Conservation (phyloP, 1,140 invertebrate species). For the Euura lappo region DNA sequence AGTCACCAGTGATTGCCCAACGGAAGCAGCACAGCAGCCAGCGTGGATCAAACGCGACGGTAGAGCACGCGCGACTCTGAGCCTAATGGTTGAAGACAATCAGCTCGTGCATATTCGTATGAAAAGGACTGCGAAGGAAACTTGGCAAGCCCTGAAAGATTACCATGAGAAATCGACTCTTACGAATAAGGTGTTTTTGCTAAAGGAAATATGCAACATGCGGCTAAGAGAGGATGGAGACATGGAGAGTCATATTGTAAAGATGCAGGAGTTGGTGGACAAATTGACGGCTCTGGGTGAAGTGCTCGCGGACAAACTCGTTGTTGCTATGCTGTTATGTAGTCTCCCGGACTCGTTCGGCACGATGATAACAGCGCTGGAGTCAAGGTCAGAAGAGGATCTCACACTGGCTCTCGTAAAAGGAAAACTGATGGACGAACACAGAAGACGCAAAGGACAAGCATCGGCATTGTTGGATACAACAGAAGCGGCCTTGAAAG, state of each 20-base stretch:
- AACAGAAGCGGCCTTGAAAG: too few species aligned
- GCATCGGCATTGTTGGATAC: too few species aligned
- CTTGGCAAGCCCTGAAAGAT: conserved; percentile 20
- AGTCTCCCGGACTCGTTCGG: conserved; percentile 27
- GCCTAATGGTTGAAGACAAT: conserved; percentile 21
- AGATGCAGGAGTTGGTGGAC: conserved; percentile 15
- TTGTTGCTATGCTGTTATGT: conserved; percentile 24
- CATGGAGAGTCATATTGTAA: conserved; percentile 17
- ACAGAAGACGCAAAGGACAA: conserved; percentile 15
- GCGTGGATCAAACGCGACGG: conserved; percentile 15
- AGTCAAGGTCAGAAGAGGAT: conserved; percentile 26
- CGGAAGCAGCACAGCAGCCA: not conserved
- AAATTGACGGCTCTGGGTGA: conserved; percentile 12
- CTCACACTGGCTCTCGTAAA: conserved; percentile 21
- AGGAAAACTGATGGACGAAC: conserved; percentile 24
- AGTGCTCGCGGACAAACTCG: conserved; percentile 15
- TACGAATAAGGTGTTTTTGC: not conserved
- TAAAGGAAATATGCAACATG: too few species aligned
- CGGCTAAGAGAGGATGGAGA: too few species aligned
- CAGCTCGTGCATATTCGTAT: conserved; percentile 21
- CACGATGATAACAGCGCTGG: conserved; percentile 21
- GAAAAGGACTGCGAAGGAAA: conserved; percentile 13
- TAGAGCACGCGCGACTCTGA: conserved; percentile 15
- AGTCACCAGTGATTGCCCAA: not conserved
- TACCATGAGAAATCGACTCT: conserved; percentile 20